phyloP scores from a whole-genome alignment of 2,113 vertebrate species.

The Megaleporinus macrocephalus region DNA sequence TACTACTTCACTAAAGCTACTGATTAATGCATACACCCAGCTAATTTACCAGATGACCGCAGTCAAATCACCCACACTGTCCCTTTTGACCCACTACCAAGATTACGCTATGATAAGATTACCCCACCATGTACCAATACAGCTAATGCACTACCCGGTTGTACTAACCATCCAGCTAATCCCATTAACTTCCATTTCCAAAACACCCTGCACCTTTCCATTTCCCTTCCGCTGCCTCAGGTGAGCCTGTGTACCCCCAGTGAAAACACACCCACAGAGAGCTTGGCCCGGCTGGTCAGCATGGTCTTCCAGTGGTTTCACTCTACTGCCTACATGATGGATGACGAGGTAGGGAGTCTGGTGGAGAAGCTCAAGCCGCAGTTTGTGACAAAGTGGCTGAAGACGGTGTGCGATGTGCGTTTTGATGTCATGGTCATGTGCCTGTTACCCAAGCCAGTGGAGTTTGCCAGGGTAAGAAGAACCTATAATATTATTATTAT shows the following conservation, averaged over 20 bases:
- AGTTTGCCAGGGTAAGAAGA: constrained; percentile 92
- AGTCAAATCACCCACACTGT: background rate
- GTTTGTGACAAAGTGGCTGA: constrained; percentile 99
- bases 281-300: constrained; percentile 93
- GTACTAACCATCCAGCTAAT: constrained; percentile 10
- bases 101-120: too few relatives aligned
- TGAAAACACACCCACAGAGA: constrained; percentile 97
- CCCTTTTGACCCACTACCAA: background rate
- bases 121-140: background rate
- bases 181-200: constrained; percentile 5
- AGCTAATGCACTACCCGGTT: constrained; percentile 33
- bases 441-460: constrained; percentile 96
- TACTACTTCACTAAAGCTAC: constrained; percentile 3
- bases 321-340: constrained; percentile 99
- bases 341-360: constrained; percentile 97
- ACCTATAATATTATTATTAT: background rate
- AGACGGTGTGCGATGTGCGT: constrained; percentile 96
- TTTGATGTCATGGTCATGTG: constrained; percentile 99
- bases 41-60: background rate
- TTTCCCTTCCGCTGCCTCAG: constrained; percentile 66
- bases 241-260: constrained; percentile 97
- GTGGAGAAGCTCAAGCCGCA: constrained; percentile 99
- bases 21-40: background rate
- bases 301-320: constrained; percentile 99
- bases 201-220: background rate